phyloP scores from a whole-genome alignment of 1,140 invertebrate genomes.

The Ceratina calcarata region DNA sequence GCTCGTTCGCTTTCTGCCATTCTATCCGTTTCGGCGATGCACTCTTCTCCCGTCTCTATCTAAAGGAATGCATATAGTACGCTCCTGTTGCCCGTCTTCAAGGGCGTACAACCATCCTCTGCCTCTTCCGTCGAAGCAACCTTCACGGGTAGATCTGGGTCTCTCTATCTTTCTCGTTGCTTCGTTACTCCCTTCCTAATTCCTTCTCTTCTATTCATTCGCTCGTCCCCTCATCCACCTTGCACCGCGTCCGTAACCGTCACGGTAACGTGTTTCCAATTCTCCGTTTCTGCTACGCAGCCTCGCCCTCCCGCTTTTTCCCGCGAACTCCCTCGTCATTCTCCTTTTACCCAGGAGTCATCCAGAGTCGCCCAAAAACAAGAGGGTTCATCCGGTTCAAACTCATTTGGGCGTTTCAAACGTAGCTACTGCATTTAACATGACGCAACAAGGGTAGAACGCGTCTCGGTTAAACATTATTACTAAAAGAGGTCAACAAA shows the following conservation, averaged over 20 bases:
- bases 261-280: constrained; percentile 27
- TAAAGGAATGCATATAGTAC: constrained; percentile 59
- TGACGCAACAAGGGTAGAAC: not conserved
- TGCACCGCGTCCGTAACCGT: not conserved
- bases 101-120: constrained; percentile 72
- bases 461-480: not conserved
- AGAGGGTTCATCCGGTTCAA: not conserved
- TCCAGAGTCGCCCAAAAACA: constrained; percentile 44
- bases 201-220: constrained; percentile 9
- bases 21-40: constrained; percentile 24
- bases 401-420: no score
- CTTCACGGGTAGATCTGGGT: constrained; percentile 60
- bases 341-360: constrained; percentile 3
- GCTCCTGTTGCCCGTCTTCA: constrained; percentile 73
- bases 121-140: constrained; percentile 60
- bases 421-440: not conserved
- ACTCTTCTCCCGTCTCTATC: constrained; percentile 54
- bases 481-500: not conserved
- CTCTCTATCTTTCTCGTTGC: not conserved
- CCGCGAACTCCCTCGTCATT: not conserved
- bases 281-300: not conserved
- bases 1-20: not conserved
- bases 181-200: constrained; percentile 38
- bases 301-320: constrained; percentile 13
- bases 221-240: not conserved